A percentile compares a stretch with the other conserved stretches of the same genome.
Conservation (phyloP, 2,888 invertebrate genomes). For the Perdita meconis region DNA sequence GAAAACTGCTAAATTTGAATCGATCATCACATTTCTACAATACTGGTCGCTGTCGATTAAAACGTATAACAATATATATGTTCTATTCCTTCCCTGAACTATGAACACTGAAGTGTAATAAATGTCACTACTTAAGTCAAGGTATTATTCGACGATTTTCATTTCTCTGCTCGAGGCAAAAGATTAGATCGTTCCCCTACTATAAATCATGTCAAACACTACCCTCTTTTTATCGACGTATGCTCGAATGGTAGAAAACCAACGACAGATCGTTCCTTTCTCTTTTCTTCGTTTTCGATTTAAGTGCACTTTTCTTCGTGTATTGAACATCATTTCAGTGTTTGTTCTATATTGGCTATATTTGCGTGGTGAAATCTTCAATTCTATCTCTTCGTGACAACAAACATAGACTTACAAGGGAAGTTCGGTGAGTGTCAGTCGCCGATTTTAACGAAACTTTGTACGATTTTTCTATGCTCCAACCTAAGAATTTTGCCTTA, state of each 20-base stretch:
- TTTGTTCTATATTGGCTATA: too few relatives aligned
- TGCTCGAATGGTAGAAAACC: too few relatives aligned
- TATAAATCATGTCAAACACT: too few relatives aligned
- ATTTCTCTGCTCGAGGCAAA: conserved; percentile 23
- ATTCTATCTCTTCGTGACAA: background rate
- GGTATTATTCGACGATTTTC: conserved; percentile 35
- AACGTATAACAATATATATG: conserved; percentile 54
- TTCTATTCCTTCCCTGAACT: conserved; percentile 39
- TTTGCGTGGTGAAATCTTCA: too few relatives aligned
- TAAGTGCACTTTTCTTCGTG: background rate
- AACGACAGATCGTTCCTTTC: too few relatives aligned
- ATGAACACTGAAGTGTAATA: conserved; percentile 55
- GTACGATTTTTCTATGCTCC: too few relatives aligned
- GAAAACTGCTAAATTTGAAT: conserved; percentile 21
- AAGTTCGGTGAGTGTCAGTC: too few relatives aligned
- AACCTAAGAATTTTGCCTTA: too few relatives aligned
- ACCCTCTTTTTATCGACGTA: too few relatives aligned
- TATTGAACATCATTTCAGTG: too few relatives aligned
- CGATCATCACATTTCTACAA: conserved; percentile 33
- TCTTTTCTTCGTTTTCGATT: background rate
- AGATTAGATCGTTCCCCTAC: background rate
- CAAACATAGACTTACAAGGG: too few relatives aligned
- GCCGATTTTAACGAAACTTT: too few relatives aligned
- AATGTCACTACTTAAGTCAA: conserved; percentile 54
- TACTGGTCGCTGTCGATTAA: conserved; percentile 19